Evolutionary conservation across 2,797 vertebrate genomes (phyloP).

Genomic region (Chiloscyllium punctatum): DNA sequence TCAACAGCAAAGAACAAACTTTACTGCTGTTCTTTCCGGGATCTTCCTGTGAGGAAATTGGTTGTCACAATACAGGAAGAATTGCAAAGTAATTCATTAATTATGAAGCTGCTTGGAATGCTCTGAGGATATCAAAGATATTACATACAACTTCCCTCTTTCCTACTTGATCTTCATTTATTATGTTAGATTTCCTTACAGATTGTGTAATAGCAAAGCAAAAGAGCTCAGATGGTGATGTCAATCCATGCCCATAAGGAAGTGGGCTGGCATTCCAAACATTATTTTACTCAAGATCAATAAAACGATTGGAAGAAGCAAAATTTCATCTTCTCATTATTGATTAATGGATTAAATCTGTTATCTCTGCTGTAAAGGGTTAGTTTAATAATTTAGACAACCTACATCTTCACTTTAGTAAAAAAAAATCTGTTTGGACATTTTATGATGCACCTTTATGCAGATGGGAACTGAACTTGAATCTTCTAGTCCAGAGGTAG

Average conservation of each 20-base stretch:
- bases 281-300: background rate
- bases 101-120: background rate
- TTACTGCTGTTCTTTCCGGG: background rate
- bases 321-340: background rate
- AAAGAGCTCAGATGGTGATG: background rate
- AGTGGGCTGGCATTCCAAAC: background rate
- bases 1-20: no score
- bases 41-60: background rate
- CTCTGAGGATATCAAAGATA: background rate
- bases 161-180: background rate
- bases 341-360: background rate
- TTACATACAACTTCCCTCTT: background rate
- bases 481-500: no score
- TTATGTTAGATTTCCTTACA: background rate
- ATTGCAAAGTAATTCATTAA: background rate
- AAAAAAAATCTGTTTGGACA: no score
- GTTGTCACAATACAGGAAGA: background rate
- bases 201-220: background rate
- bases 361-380: background rate
- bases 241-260: background rate
- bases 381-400: no score
- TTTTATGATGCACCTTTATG: no score
- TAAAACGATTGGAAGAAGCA: background rate
- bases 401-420: no score
- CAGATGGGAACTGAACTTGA: no score